Percentiles rank a stretch among this genome's conserved stretches.
Evolutionary conservation across 2,113 vertebrate species (phyloP).

Genomic region (Salvator merianae): DNA sequence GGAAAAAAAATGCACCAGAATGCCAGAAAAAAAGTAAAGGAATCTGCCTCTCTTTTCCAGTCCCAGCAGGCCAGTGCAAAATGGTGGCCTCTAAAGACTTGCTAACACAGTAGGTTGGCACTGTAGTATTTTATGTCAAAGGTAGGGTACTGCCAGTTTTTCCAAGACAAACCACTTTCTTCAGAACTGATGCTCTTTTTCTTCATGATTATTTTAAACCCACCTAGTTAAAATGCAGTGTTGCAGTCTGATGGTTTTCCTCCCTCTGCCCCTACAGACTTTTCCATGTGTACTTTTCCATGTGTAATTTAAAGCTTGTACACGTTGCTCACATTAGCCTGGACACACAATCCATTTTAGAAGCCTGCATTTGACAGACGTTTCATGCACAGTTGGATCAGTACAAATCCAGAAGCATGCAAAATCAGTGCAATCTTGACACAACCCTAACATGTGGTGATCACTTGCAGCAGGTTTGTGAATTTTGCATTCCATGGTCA

Average conservation of each 20-base stretch:
- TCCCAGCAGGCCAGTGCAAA: background rate
- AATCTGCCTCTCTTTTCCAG: background rate
- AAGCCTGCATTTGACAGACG: no score
- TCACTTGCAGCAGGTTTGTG: no score
- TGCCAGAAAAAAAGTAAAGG: background rate
- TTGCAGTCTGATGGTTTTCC: slow-evolving; percentile 7
- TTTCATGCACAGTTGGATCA: no score
- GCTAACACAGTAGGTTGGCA: slow-evolving; percentile 10
- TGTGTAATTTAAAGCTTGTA: no score
- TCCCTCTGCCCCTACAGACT: background rate
- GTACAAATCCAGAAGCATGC: no score
- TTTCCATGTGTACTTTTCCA: background rate
- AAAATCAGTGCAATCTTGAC: no score
- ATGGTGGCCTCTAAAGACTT: background rate
- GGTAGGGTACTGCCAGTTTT: background rate
- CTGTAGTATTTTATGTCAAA: slow-evolving; percentile 22
- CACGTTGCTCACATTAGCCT: no score
- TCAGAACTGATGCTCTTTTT: slow-evolving; percentile 37
- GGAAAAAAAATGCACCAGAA: background rate
- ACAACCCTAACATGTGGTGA: no score
- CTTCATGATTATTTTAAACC: slow-evolving; percentile 42
- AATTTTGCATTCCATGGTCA: no score
- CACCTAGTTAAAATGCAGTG: slow-evolving; percentile 39
- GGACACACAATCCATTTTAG: no score
- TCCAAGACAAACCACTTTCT: slow-evolving; percentile 34